Evolutionary conservation across 2,888 invertebrate genomes (phyloP).

Genomic region (Augiades crinisus): DNA sequence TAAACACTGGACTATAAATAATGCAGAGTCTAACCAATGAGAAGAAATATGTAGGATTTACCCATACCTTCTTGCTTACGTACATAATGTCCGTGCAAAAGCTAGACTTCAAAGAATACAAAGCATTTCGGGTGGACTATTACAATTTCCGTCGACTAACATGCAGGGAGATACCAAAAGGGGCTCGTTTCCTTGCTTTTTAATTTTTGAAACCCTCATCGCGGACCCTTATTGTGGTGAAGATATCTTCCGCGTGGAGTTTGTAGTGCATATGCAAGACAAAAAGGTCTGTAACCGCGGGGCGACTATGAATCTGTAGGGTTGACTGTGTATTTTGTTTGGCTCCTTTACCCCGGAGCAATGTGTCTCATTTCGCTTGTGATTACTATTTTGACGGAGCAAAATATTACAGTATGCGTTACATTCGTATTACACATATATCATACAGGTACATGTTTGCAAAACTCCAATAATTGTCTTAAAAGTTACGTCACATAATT

Average conservation of each 20-base stretch:
- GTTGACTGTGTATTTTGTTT: conserved; percentile 9
- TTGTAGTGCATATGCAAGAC: conserved; percentile 17
- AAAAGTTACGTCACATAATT: too few relatives aligned
- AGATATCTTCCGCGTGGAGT: conserved; percentile 12
- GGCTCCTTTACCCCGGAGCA: conserved; percentile 2
- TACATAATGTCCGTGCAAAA: too few relatives aligned
- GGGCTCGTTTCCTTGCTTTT: conserved; percentile 22
- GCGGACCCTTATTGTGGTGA: conserved; percentile 16
- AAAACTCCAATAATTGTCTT: too few relatives aligned
- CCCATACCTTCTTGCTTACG: too few relatives aligned
- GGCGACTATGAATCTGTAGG: conserved; percentile 6
- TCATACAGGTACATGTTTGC: too few relatives aligned
- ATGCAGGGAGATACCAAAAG: conserved; percentile 9
- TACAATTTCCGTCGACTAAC: conserved; percentile 22
- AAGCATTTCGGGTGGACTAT: conserved; percentile 5
- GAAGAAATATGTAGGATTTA: too few relatives aligned
- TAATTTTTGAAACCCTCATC: conserved; percentile 25
- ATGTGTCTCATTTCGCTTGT: conserved; percentile 3
- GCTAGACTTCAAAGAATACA: neutral
- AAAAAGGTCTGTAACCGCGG: conserved; percentile 19
- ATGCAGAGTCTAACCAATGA: too few relatives aligned
- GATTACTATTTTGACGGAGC: conserved; percentile 6
- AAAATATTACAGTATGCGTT: too few relatives aligned
- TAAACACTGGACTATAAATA: too few relatives aligned
- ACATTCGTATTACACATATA: too few relatives aligned